Evolutionary conservation across 1,140 invertebrate genomes (phyloP), one percentile per base, ranked within the genome.

Genomic region (Heliconius himera): DNA sequence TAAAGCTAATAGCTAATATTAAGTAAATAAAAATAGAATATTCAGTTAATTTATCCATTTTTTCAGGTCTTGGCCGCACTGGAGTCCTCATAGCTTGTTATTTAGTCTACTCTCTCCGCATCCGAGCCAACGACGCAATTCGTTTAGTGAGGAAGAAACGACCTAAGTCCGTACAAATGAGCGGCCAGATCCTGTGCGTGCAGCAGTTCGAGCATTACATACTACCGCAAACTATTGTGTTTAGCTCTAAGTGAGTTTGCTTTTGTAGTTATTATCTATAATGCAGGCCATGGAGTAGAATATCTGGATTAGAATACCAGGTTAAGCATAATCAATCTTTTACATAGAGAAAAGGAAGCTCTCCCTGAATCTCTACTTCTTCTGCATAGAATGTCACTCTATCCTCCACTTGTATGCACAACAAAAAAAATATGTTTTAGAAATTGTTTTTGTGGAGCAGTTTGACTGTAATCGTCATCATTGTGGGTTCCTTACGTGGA

Each of bases 81-180:
- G 98, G 98, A 3, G 97, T 98, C 6, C 93, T 98, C 20, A 98
- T 98, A 82, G 97, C 97, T 1, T 98, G 97, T 92, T 98, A 98
- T 93, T 95, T 99, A 16, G 96, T 98, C 18, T 98, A 97, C 91
- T 96, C 96, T 41, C 95, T 97, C 82, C 94, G 97, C 82, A 96
- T 98, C 33, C 94, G 96, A 54, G 97, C 97, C 2, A 97, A 97
- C 86, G 97, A 98, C 81, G 97, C 97, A 1, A 98, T 98, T 79
- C 95, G 97, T 73, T 97, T 97, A 86, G 97, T 99, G n/a, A 94
- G 98, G 75, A 95, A 96, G 83, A 97, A 97, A 92, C 94, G 98
- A 72, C 97, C 97, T 0, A 96, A 96, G 66, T 96, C 98, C 1
- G 97, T 98, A 54, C 98, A 98, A 94, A 98, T 97, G 1, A 95